These are phyloP conservation scores for Parasteatoda lunata DNA, from an alignment of 2,888 invertebrate species.

Conservation along the genomic window DNA sequence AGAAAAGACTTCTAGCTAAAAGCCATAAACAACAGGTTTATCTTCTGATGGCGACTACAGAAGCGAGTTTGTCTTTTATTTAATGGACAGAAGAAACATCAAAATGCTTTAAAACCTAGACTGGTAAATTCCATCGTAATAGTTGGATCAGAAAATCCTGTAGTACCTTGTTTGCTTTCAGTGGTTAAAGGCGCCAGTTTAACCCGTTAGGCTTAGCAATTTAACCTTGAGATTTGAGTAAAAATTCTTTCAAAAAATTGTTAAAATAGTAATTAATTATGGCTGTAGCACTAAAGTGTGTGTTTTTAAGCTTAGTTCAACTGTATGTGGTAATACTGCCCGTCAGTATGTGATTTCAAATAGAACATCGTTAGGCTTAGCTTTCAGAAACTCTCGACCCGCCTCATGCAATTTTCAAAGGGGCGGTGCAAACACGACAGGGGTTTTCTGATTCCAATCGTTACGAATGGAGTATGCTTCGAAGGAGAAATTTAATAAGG, in stretches of 20 bases:
- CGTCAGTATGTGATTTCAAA: not conserved
- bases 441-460: conserved; percentile 54
- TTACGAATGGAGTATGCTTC: conserved; percentile 45
- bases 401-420: conserved; percentile 34
- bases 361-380: conserved; percentile 40
- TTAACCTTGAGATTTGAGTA: not conserved
- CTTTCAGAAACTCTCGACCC: conserved; percentile 14
- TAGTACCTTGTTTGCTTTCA: conserved; percentile 61
- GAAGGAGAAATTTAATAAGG: conserved; percentile 49
- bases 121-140: conserved; percentile 66
- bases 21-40: conserved; percentile 68
- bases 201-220: conserved; percentile 56
- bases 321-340: too few species aligned
- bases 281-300: too few species aligned
- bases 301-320: too few species aligned
- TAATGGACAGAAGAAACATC: conserved; percentile 68
- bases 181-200: conserved; percentile 54
- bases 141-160: conserved; percentile 52
- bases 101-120: conserved; percentile 69
- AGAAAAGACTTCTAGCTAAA: conserved; percentile 50
- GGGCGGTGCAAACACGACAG: conserved; percentile 40
- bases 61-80: conserved; percentile 65
- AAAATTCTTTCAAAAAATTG: too few species aligned
- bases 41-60: conserved; percentile 66
- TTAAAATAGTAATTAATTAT: too few species aligned